These are phyloP conservation scores for Drosophila teissieri DNA, from an alignment of 1,140 invertebrate genomes.

Conservation along the genomic window DNA sequence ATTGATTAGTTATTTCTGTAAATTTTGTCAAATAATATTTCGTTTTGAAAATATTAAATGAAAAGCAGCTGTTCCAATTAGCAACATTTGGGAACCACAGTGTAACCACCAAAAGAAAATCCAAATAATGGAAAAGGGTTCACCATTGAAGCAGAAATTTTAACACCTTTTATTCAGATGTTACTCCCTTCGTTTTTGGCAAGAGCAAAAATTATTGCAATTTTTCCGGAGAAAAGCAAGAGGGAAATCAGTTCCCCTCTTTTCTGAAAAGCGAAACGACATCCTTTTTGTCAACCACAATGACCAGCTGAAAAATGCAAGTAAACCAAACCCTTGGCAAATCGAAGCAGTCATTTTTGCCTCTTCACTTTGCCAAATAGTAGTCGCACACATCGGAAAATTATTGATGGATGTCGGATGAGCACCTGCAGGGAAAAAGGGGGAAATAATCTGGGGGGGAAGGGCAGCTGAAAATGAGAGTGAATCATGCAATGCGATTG, in stretches of 20 bases:
- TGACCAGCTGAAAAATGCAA: conserved; percentile 71
- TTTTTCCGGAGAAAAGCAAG: conserved; percentile 49
- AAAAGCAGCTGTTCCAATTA: conserved; percentile 35
- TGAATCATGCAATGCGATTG: conserved; percentile 47
- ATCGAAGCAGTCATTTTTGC: conserved; percentile 57
- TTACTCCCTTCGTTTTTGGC: conserved; percentile 24
- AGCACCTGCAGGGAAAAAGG: conserved; percentile 53
- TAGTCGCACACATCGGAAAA: conserved; percentile 19
- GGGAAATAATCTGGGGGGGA: conserved; percentile 29
- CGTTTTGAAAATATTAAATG: too few species aligned
- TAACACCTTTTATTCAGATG: conserved; percentile 56
- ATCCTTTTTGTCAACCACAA: conserved; percentile 44
- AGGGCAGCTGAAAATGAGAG: conserved; percentile 40
- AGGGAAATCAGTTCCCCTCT: conserved; percentile 31
- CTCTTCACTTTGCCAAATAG: conserved; percentile 68
- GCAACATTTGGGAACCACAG: conserved; percentile 29
- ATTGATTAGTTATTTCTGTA: not conserved
- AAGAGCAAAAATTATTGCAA: conserved; percentile 45
- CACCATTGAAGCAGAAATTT: conserved; percentile 13
- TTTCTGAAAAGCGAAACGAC: conserved; percentile 6
- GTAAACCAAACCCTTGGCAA: conserved; percentile 47
- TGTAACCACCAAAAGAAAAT: conserved; percentile 18
- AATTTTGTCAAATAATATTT: not conserved
- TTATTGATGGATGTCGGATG: conserved; percentile 59
- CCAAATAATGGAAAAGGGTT: conserved; percentile 57